Conservation (phyloP, 1,140 invertebrate genomes). For the Acyrthosiphon pisum region DNA sequence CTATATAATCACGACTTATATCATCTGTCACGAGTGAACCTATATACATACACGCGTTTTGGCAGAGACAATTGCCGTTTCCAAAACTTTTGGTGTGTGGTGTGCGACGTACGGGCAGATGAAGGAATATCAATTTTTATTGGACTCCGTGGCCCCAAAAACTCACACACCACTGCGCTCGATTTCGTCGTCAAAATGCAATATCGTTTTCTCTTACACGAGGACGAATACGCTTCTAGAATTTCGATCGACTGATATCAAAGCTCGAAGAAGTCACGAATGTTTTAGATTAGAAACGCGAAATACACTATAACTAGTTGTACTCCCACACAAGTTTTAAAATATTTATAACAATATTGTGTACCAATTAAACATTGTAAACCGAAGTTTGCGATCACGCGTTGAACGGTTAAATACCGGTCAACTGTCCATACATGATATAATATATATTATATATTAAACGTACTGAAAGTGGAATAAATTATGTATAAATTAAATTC, state of each 20-base stretch:
- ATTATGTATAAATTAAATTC: too few relatives aligned
- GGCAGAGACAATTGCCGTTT: background rate
- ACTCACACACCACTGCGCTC: background rate
- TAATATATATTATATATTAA: too few relatives aligned
- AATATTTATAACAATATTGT: too few relatives aligned
- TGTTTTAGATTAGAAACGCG: background rate
- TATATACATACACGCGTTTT: background rate
- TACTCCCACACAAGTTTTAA: too few relatives aligned
- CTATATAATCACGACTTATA: background rate
- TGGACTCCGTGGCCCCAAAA: background rate
- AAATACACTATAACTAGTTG: background rate
- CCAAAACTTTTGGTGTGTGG: background rate
- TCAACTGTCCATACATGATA: too few relatives aligned
- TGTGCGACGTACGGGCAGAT: background rate
- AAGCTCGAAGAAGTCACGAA: background rate
- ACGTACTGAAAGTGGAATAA: too few relatives aligned
- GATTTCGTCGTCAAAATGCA: background rate
- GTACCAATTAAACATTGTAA: too few relatives aligned
- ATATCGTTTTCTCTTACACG: background rate
- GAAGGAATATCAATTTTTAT: background rate
- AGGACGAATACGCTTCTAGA: background rate
- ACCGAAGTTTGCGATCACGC: too few relatives aligned
- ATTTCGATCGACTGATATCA: background rate
- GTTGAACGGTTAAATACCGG: too few relatives aligned
- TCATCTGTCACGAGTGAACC: background rate